These are phyloP conservation scores for Orcinus orca DNA, from an alignment of 2,113 vertebrate genomes.

Conservation along the genomic window DNA sequence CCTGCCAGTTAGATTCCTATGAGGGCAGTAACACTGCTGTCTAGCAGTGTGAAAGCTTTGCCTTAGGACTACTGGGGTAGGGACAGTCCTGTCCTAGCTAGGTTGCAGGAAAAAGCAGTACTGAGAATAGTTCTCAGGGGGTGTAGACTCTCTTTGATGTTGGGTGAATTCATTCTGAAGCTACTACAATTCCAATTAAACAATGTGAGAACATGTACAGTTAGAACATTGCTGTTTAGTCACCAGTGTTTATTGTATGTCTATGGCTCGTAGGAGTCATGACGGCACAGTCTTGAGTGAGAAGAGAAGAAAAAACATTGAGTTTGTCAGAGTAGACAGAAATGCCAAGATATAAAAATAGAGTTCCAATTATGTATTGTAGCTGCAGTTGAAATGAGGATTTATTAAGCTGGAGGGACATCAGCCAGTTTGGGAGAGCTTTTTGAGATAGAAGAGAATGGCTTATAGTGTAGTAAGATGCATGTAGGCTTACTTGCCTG, in stretches of 20 bases:
- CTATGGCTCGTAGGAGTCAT: background rate
- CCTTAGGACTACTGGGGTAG: background rate
- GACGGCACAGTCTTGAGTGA: background rate
- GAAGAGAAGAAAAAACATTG: constrained; percentile 32
- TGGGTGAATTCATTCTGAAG: background rate
- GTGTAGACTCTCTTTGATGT: background rate
- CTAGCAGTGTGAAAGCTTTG: background rate
- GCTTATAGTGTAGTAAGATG: background rate
- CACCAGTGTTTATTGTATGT: background rate
- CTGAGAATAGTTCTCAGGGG: background rate
- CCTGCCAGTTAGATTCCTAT: background rate
- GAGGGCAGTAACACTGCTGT: background rate
- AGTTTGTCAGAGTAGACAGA: constrained; percentile 1
- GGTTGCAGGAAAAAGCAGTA: background rate
- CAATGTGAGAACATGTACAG: background rate
- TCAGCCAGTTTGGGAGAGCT: background rate
- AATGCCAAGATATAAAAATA: constrained; percentile 40
- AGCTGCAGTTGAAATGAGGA: constrained; percentile 24
- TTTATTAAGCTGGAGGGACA: constrained; percentile 10
- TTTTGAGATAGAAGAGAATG: background rate
- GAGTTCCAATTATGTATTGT: background rate
- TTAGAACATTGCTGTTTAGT: constrained; percentile 11
- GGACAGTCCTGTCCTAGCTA: background rate
- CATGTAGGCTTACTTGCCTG: background rate
- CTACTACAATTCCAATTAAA: background rate